Evolutionary conservation across 2,888 invertebrate species (phyloP).

Genomic region (Panopea generosa): DNA sequence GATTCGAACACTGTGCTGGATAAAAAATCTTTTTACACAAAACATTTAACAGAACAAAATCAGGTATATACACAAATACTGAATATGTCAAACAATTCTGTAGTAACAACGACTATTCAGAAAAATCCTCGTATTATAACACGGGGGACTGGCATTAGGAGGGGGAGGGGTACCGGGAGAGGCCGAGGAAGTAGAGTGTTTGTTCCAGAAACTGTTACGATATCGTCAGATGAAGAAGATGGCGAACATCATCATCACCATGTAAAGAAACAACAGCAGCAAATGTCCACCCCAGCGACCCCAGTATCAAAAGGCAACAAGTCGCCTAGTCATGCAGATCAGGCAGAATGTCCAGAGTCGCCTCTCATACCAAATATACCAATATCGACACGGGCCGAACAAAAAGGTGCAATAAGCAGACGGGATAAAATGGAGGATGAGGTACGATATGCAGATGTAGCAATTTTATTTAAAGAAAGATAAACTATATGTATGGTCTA

Average conservation of each 20-base stretch:
- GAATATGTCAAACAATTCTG: slow-evolving; percentile 9
- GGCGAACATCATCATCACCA: slow-evolving; percentile 9
- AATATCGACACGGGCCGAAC: slow-evolving; percentile 28
- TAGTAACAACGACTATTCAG: slow-evolving; percentile 5
- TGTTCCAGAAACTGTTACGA: slow-evolving; percentile 80
- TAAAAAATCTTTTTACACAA: slow-evolving; percentile 50
- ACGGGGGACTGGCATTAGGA: slow-evolving; percentile 14
- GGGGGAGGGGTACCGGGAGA: slow-evolving; percentile 57
- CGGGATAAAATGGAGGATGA: slow-evolving; percentile 76
- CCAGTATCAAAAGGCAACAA: slow-evolving; percentile 12
- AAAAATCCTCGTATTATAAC: slow-evolving; percentile 26
- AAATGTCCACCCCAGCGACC: slow-evolving; percentile 29
- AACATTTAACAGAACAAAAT: slow-evolving; percentile 46
- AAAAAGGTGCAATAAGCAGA: slow-evolving; percentile 26
- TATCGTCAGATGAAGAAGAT: slow-evolving; percentile 84
- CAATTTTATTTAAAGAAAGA: neutral
- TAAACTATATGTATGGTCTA: no score
- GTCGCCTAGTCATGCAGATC: slow-evolving; percentile 6
- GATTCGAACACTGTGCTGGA: slow-evolving; percentile 4
- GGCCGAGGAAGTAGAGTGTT: slow-evolving; percentile 45
- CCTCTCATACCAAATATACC: slow-evolving; percentile 59
- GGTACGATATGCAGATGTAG: slow-evolving; percentile 51
- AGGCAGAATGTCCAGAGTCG: slow-evolving; percentile 46
- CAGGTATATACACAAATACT: slow-evolving; percentile 52
- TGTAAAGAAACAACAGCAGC: neutral